Conservation (phyloP, 2,797 vertebrate species). For the Syngnathus rostellatus region DNA sequence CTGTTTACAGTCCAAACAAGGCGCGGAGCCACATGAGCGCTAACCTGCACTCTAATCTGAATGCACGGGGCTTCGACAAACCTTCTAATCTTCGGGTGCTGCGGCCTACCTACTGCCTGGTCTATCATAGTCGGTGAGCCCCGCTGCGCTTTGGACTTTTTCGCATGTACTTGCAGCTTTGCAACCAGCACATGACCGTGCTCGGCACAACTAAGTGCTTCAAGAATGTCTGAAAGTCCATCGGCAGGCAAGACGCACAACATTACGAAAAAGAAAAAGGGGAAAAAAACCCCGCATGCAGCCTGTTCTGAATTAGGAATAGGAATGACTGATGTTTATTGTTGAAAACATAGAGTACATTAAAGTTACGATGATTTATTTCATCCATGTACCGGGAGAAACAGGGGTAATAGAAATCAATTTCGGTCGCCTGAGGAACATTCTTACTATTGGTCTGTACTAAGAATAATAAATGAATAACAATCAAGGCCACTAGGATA, state of each 20-base stretch:
- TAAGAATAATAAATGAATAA: neutral
- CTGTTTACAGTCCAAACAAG: slow-evolving; percentile 53
- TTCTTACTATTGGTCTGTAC: neutral
- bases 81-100: slow-evolving; percentile 20
- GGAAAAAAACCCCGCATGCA: too few species aligned
- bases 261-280: neutral
- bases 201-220: slow-evolving; percentile 44
- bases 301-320: neutral
- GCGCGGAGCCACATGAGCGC: slow-evolving; percentile 13
- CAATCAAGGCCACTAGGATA: neutral
- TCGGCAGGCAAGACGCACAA: neutral
- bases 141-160: slow-evolving; percentile 35
- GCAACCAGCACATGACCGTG: slow-evolving; percentile 48
- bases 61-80: slow-evolving; percentile 25
- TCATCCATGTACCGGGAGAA: neutral
- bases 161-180: slow-evolving; percentile 40
- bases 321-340: neutral
- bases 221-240: slow-evolving; percentile 51
- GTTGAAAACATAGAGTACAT: neutral
- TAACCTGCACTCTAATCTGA: slow-evolving; percentile 28
- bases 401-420: neutral
- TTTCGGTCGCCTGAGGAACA: neutral
- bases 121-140: slow-evolving; percentile 20
- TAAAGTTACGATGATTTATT: neutral
- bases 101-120: slow-evolving; percentile 13